Evolutionary conservation across 2,888 invertebrate genomes (phyloP).

Genomic region (Andrena flavipes): DNA sequence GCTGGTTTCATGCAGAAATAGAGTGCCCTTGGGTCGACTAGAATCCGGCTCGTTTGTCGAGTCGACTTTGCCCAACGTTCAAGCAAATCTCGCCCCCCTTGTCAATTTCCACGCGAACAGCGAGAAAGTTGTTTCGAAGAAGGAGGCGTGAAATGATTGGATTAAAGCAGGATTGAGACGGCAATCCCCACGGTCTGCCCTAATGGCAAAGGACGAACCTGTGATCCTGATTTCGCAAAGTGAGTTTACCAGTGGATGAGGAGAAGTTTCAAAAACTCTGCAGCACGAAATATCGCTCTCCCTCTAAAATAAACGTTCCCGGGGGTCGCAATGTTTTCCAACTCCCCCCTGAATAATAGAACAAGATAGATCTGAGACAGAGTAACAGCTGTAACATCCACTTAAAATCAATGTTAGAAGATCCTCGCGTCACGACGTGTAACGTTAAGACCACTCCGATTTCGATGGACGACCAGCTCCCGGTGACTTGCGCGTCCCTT

Average conservation of each 20-base stretch:
- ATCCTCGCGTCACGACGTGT: background rate
- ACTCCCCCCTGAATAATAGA: background rate
- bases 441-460: conserved; percentile 3
- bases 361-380: background rate
- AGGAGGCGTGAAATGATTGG: conserved; percentile 51
- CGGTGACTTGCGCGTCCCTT: conserved; percentile 3
- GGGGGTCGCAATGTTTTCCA: background rate
- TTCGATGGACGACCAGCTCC: background rate
- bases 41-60: background rate
- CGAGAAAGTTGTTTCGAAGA: conserved; percentile 2
- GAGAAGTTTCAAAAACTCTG: background rate
- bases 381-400: background rate
- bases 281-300: conserved; percentile 3
- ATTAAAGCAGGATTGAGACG: conserved; percentile 36
- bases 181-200: background rate
- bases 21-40: background rate
- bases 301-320: background rate
- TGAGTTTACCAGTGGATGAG: conserved; percentile 18
- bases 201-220: conserved; percentile 19
- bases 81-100: background rate
- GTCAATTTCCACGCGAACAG: conserved; percentile 2
- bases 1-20: background rate
- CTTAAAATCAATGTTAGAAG: background rate
- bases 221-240: conserved; percentile 44
- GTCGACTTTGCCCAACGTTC: background rate